Base-by-base conservation (phyloP, 2,797 vertebrate species). In the Pygocentrus nattereri region DNA sequence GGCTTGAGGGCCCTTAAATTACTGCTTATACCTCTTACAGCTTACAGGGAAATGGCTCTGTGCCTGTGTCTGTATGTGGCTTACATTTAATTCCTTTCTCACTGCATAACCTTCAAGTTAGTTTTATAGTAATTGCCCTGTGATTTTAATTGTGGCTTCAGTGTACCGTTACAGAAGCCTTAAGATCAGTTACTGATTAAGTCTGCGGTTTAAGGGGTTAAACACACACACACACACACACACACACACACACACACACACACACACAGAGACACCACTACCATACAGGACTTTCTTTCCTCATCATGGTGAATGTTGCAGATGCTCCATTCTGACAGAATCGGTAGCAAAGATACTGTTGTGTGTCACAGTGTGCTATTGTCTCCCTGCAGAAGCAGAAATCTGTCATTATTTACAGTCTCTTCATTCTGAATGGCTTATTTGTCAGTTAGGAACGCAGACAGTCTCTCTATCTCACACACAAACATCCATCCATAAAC, bases 321-420 rank as follows among this genome's bases (percentile, higher is more conserved):
- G 47, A 82, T 74, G 47, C 62, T 19, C 27, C 21, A 21, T 76
- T 76, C 50, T 38, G 56, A 19, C 62, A 13, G 10, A 34, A 69
- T 50, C 21, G 75, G 38, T 50, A 68, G 38, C 41, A 76, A 61
- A 80, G 62, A 59, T 8, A 19, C 54, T 67, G 47, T 65, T 68
- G 41, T 81, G 50, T 85, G 78, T 83, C 56, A 31, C 74, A 74
- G 44, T 25, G 68, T 74, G 15, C 31, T 49, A 67, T 82, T 85
- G 76, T 88, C 50, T 79, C n/a, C 49, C 62, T n/a, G 23, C 69
- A 41, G 50, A 47, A 78, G 34, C 77, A 65, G 27, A 56, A 85
- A 80, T 68, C 64, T 78, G 76, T 86, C 78, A 86, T 83, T 86
- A 76, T 81, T 79, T 81, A 81, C 49, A 27, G 65, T 73, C 44